phyloP scores from a whole-genome alignment of 2,113 vertebrate species.

The Tenrec ecaudatus region DNA sequence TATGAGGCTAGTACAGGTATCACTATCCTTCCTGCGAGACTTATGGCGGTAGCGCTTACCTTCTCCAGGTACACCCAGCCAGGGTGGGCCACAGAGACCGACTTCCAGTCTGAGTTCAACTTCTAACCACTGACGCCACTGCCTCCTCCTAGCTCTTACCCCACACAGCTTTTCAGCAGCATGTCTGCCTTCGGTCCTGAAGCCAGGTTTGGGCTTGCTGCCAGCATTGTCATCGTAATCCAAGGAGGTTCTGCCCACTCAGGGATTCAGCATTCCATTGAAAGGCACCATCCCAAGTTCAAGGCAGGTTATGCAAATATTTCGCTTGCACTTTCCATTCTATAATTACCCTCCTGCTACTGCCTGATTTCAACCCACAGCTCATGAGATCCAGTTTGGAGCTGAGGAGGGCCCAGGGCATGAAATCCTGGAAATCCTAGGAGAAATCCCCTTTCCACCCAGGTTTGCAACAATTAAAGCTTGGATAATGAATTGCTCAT shows the following conservation, averaged over 20 bases:
- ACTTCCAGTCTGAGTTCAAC: not conserved
- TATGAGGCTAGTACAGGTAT: not conserved
- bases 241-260: not conserved
- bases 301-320: conserved; percentile 62
- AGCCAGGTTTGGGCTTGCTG: not conserved
- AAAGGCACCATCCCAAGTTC: not conserved
- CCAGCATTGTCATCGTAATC: not conserved
- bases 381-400: conserved; percentile 55
- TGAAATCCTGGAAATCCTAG: conserved; percentile 57
- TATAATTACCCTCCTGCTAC: conserved; percentile 49
- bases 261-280: not conserved
- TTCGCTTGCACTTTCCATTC: conserved; percentile 13
- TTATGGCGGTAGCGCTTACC: not conserved
- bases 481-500: conserved; percentile 88
- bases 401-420: not conserved
- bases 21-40: not conserved
- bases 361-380: conserved; percentile 35
- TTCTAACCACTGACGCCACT: not conserved
- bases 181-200: not conserved
- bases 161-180: not conserved
- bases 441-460: conserved; percentile 61
- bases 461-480: conserved; percentile 84
- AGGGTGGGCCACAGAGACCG: not conserved
- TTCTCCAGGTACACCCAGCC: not conserved
- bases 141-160: not conserved